Evolutionary conservation across 1,140 invertebrate species (phyloP), one percentile per base, ranked within the genome.

Genomic region (Brachystomella parvula): DNA sequence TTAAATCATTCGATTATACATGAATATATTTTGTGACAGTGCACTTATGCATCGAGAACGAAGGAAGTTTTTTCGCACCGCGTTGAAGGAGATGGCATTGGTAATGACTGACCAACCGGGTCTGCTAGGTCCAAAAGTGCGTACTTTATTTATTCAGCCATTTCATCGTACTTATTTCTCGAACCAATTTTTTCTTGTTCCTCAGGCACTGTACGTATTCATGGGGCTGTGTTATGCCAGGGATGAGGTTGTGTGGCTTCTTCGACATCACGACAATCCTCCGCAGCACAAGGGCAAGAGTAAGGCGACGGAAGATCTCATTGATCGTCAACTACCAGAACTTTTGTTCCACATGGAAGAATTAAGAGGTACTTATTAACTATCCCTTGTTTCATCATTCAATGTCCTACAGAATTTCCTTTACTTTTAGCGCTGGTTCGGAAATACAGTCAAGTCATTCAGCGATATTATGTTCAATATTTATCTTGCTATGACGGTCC

Each of bases 291-390:
- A 89, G 82, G 84, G 83, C 70, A 92, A 94, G 81, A 87, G 88
- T 59, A 90, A 92, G 78, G 84, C 86, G 29, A 84, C 87, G 30
- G 92, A 95, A 80, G 92, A 96, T 81, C 81, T 96, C 31, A 88
- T 94, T 2, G 92, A 96, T 77, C 81, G 95, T 59, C 95, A 98
- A 77, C 81, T 99, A 30, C 96, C 97, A 6, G 97, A 99, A 81
- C 79, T 99, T 29, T 79, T 99, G 0, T 99, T 98, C 78, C 94
- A 98, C 73, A 97, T 98, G 85, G 94, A 98, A 79, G 96, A 99
- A 80, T 78, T 99, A 29, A 83, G 94, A 77, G 82, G 77, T 78
- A 70, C 61, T 47, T 49, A 60, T 62, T 44, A 63, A 12, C 6
- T 67, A 21, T 21, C 28, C 29, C 19, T 28, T 44, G 24, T 15